phyloP scores from a whole-genome alignment of 2,113 vertebrate genomes.

The Trematomus loennbergii region DNA sequence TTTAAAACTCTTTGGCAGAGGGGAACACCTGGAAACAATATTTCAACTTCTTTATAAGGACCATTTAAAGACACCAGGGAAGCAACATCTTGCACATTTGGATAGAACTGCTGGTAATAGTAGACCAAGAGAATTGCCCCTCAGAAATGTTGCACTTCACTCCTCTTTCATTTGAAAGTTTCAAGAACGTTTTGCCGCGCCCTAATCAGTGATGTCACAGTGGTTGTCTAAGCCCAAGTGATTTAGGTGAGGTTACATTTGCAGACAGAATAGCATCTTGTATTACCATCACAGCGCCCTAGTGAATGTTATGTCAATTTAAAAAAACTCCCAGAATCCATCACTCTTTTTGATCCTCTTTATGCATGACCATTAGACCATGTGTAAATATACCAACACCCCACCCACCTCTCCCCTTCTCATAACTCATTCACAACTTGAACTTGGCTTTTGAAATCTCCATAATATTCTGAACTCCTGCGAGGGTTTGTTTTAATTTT shows the following conservation, averaged over 20 bases:
- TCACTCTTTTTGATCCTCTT: constrained; percentile 15
- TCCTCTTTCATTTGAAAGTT: background rate
- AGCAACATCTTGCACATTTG: background rate
- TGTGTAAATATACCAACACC: constrained; percentile 31
- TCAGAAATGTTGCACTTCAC: background rate
- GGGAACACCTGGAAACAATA: no score
- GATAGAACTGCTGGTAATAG: no score
- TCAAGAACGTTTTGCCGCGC: background rate
- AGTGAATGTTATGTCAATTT: background rate
- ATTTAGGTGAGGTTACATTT: background rate
- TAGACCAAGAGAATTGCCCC: no score
- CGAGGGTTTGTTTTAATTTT: constrained; percentile 73
- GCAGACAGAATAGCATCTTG: background rate
- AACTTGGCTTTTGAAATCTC: constrained; percentile 48
- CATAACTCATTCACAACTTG: constrained; percentile 61
- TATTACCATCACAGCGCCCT: background rate
- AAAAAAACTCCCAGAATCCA: constrained; percentile 30
- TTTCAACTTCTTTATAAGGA: no score
- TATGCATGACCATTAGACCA: constrained; percentile 28
- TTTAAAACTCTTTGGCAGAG: background rate
- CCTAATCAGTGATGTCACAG: background rate
- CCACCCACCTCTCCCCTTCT: constrained; percentile 16
- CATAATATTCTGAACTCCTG: constrained; percentile 56
- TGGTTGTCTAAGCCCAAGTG: background rate
- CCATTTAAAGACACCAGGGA: no score